phyloP scores from a whole-genome alignment of 1,140 invertebrate species.

The Probaryconus sp. region DNA sequence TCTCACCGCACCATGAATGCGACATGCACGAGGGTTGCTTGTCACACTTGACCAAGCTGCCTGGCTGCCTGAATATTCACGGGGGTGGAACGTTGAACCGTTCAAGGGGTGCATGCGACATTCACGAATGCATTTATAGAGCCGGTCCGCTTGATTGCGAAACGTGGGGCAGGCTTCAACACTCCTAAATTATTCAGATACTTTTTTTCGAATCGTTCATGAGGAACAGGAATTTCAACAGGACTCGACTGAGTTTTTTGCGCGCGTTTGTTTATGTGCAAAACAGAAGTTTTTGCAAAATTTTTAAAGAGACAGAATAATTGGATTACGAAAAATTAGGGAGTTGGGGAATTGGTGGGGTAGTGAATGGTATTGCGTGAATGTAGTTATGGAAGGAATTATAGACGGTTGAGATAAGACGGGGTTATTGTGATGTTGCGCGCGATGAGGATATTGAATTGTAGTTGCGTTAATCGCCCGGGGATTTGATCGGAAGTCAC shows the following conservation, averaged over 20 bases:
- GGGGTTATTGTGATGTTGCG: no score
- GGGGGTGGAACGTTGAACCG: conserved; percentile 29
- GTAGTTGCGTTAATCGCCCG: conserved; percentile 1
- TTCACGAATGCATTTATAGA: conserved; percentile 24
- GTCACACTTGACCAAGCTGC: conserved; percentile 59
- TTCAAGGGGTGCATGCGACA: conserved; percentile 8
- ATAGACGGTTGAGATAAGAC: no score
- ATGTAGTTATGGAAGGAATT: no score
- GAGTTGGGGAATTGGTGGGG: no score
- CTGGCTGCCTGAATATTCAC: conserved; percentile 51
- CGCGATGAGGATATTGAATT: neutral
- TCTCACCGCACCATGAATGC: conserved; percentile 53
- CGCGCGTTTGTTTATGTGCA: neutral
- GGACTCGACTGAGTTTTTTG: conserved; percentile 14
- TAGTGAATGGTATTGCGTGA: no score
- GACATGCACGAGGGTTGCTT: conserved; percentile 58
- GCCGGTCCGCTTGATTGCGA: conserved; percentile 25
- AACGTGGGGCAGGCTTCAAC: no score
- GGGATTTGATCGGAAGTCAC: neutral
- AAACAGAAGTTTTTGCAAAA: no score
- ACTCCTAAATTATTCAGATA: conserved; percentile 43
- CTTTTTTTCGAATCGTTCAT: conserved; percentile 68
- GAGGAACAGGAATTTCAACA: conserved; percentile 33
- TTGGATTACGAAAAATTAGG: no score
- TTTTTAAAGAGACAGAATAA: no score